Evolutionary conservation across 2,113 vertebrate genomes (phyloP), one percentile per base, ranked within the genome.

Genomic region (Rana temporaria): DNA sequence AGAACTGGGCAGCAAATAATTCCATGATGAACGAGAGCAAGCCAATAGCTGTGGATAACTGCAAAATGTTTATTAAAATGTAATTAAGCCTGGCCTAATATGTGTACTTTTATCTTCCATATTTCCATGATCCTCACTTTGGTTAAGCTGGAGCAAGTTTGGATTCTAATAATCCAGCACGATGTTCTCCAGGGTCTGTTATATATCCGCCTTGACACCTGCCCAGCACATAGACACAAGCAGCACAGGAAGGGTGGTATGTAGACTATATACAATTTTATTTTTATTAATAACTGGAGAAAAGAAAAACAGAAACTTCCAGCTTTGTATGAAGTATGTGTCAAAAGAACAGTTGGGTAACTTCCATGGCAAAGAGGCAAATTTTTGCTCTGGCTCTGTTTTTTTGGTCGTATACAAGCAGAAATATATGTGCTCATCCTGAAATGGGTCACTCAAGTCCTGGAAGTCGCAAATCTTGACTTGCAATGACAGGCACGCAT

Each of bases 61-160:
- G 30, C 1, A 26, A 24, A 30, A 57, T 26, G 72, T 75, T 75
- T 74, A 74, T 60, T 56, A 42, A 60, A 73, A 20, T 60, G 72
- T 38, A 59, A 74, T 38, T 60, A 57, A 56, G 20, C 30, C 24
- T 24, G 68, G 6, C 1, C 19, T 26, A 57, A 32, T 57, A 30
- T 32, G 6, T 11, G 14, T 16, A 18, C 15, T 55, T 24, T 71
- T 71, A 1, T 48, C 14, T 34, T 52, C 55, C 32, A 24, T 9
- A 20, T 57, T 73, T 73, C 26, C 26, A 59, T 34, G 18, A 73
- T 12, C 2, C 19, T 6, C 34, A 16, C 32, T 57, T 8, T 30
- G 26, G 30, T 38, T 34, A 74, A 34, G 59, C 18, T 3, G 26
- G 30, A 12, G 71, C 2, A 38, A 14, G 53, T 74, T 20, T 55